Percentiles rank a stretch among this genome's conserved stretches.
phyloP scores from a whole-genome alignment of 2,113 vertebrate species.

The Stercorarius parasiticus region DNA sequence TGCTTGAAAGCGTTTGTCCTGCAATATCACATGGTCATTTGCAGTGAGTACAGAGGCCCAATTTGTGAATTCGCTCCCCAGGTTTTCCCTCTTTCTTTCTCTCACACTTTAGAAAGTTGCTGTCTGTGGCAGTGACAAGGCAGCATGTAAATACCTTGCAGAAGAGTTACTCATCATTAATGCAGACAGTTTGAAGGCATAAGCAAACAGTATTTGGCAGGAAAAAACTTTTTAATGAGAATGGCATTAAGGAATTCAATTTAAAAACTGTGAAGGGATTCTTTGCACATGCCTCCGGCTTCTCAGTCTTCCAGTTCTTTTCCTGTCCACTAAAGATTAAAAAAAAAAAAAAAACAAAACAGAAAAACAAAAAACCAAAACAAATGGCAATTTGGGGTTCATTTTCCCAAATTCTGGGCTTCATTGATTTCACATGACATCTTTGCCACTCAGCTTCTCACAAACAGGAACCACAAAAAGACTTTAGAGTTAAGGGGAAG shows the following conservation, averaged over 20 bases:
- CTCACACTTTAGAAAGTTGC: neutral
- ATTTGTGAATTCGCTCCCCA: neutral
- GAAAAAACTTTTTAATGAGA: conserved; percentile 22
- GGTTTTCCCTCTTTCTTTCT: neutral
- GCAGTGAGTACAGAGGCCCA: neutral
- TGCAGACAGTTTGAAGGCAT: neutral
- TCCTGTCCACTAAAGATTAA: neutral
- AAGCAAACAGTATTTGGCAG: conserved; percentile 9
- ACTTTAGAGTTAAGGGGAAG: neutral
- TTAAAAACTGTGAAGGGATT: neutral
- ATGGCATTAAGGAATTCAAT: neutral
- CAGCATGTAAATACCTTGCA: neutral
- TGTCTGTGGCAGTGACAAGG: neutral
- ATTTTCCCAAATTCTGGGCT: neutral
- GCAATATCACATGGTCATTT: neutral
- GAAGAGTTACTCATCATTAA: neutral
- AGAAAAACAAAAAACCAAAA: too few species aligned
- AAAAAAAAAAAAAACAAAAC: neutral
- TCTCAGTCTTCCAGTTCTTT: neutral
- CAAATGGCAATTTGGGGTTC: neutral
- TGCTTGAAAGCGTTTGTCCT: neutral
- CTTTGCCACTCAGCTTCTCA: neutral
- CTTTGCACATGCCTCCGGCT: neutral
- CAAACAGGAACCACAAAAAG: neutral
- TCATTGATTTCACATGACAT: neutral